Conservation (phyloP, 2,113 vertebrate species). For the Lophotis ruficrista region DNA sequence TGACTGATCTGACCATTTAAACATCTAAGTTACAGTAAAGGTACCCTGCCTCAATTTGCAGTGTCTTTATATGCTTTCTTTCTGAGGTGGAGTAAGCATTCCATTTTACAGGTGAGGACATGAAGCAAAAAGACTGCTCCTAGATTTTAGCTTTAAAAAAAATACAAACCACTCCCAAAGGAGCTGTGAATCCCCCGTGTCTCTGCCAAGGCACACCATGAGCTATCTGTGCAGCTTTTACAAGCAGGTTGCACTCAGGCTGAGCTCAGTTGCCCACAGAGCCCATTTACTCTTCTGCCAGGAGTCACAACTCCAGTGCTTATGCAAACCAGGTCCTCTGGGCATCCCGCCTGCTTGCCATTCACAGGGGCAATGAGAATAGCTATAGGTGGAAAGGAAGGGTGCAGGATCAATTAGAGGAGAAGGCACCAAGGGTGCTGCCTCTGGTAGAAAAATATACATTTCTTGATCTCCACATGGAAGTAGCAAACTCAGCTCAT, state of each 20-base stretch:
- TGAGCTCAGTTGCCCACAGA: neutral
- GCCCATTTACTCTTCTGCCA: neutral
- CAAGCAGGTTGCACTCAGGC: neutral
- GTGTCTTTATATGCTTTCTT: neutral
- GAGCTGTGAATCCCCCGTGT: neutral
- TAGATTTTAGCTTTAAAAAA: neutral
- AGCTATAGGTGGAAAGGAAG: neutral
- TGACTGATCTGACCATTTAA: constrained; percentile 42
- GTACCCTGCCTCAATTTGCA: neutral
- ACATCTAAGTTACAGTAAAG: neutral
- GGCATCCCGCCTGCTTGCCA: neutral
- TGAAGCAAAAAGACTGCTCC: neutral
- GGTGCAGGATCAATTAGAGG: neutral
- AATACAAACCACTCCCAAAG: neutral
- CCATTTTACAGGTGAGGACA: neutral
- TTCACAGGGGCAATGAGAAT: neutral
- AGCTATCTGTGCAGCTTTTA: neutral
- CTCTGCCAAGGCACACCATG: neutral
- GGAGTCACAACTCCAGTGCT: neutral
- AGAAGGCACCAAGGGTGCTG: neutral
- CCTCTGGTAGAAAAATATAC: neutral
- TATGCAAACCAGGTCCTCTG: neutral
- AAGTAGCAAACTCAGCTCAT: neutral
- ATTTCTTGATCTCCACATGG: neutral
- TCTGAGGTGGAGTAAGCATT: neutral